Evolutionary conservation across 2,113 vertebrate species (phyloP).

Genomic region (Apteryx owenii): DNA sequence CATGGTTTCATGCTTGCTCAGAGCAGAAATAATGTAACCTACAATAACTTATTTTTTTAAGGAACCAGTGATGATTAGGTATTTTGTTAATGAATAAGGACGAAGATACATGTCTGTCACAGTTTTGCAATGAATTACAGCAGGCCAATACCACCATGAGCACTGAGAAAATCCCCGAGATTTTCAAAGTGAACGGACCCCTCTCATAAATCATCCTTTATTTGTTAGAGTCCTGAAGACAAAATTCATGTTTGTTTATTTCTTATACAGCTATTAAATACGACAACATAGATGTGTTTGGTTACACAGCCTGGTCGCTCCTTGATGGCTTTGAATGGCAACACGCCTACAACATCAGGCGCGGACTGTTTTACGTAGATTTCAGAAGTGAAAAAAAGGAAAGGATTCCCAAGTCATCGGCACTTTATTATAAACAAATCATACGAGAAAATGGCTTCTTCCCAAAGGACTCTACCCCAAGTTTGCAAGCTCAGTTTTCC

Average conservation of each 20-base stretch:
- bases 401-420: constrained; percentile 89
- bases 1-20: not conserved
- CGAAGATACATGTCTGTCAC: not conserved
- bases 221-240: not conserved
- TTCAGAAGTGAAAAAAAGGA: constrained; percentile 81
- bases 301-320: constrained; percentile 93
- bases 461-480: constrained; percentile 56
- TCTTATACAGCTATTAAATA: constrained; percentile 82
- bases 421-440: constrained; percentile 88
- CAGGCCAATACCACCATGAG: not conserved
- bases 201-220: not conserved
- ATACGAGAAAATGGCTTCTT: constrained; percentile 87
- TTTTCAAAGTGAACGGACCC: not conserved
- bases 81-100: not conserved
- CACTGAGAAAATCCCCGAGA: not conserved
- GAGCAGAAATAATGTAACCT: not conserved
- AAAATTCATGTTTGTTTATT: not conserved
- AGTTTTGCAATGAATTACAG: not conserved
- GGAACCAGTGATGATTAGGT: not conserved
- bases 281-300: constrained; percentile 87
- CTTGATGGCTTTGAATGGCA: constrained; percentile 97
- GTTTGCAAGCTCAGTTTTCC: constrained; percentile 83
- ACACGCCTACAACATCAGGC: constrained; percentile 82
- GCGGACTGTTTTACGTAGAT: constrained; percentile 92
- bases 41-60: not conserved